These are phyloP conservation scores for Aplodontia rufa DNA, from an alignment of 2,113 vertebrate species.

Conservation along the genomic window DNA sequence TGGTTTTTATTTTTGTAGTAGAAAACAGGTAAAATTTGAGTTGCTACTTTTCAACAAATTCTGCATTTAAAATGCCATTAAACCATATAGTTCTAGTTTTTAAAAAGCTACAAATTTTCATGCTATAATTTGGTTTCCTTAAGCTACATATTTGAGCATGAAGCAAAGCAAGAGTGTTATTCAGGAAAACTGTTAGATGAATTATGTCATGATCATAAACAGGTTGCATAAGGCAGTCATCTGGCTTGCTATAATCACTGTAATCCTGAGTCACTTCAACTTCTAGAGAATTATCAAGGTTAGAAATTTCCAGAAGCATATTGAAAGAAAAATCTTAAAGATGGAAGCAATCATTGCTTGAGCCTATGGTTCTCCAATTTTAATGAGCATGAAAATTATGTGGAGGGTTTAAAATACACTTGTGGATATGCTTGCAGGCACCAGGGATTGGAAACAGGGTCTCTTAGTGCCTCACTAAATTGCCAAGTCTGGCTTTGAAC, in stretches of 20 bases:
- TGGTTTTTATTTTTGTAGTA: not conserved
- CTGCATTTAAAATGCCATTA: conserved; percentile 17
- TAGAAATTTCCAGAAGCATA: not conserved
- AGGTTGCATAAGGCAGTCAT: not conserved
- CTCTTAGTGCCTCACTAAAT: no score
- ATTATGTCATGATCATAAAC: not conserved
- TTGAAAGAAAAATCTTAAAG: not conserved
- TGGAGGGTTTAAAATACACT: no score
- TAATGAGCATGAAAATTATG: not conserved
- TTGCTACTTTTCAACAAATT: conserved; percentile 29
- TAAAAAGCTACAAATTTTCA: not conserved
- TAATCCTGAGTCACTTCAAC: not conserved
- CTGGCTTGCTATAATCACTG: not conserved
- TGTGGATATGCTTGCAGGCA: no score
- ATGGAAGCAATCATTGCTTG: not conserved
- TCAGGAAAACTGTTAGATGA: not conserved
- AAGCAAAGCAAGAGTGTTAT: not conserved
- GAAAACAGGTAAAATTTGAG: not conserved
- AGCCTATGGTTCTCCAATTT: not conserved
- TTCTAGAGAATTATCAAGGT: not conserved
- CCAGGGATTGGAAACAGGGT: no score
- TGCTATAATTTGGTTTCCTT: not conserved
- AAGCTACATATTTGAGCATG: not conserved
- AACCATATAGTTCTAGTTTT: not conserved
- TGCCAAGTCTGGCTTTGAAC: no score